Evolutionary conservation across 2,888 invertebrate genomes (phyloP).

Genomic region (Petrolisthes manimaculis): DNA sequence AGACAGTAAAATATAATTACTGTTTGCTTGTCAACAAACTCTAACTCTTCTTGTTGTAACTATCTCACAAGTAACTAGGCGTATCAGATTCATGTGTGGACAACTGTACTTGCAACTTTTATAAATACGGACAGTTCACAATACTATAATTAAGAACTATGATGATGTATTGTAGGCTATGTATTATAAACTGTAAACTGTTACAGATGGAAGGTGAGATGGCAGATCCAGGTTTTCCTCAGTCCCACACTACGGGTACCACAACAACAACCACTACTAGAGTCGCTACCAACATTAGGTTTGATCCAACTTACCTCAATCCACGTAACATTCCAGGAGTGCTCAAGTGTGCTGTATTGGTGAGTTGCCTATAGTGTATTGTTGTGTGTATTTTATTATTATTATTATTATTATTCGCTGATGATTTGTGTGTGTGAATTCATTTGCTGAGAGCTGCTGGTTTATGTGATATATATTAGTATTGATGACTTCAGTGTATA

Average conservation of each 20-base stretch:
- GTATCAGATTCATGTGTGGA: too few relatives aligned
- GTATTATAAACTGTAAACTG: background rate
- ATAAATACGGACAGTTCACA: too few relatives aligned
- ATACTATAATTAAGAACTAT: too few relatives aligned
- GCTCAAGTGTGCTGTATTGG: conserved; percentile 49
- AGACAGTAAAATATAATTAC: too few relatives aligned
- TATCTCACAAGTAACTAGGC: too few relatives aligned
- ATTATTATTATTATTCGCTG: too few relatives aligned
- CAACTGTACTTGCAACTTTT: too few relatives aligned
- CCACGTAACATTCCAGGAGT: conserved; percentile 47
- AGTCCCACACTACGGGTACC: conserved; percentile 17
- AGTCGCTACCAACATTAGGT: conserved; percentile 40
- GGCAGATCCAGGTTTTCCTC: conserved; percentile 60
- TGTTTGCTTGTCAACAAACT: too few relatives aligned
- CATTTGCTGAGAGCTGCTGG: too few relatives aligned
- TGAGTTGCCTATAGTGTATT: conserved; percentile 2
- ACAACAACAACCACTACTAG: conserved; percentile 43
- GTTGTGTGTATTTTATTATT: too few relatives aligned
- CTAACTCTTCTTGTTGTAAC: too few relatives aligned
- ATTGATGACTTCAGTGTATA: conserved; percentile 19
- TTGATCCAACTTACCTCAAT: conserved; percentile 58
- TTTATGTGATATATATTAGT: background rate
- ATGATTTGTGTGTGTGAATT: too few relatives aligned
- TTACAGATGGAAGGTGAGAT: conserved; percentile 52
- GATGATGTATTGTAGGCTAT: background rate